These are phyloP conservation scores for Halichoerus grypus DNA, from an alignment of 2,113 vertebrate species.

Conservation along the genomic window DNA sequence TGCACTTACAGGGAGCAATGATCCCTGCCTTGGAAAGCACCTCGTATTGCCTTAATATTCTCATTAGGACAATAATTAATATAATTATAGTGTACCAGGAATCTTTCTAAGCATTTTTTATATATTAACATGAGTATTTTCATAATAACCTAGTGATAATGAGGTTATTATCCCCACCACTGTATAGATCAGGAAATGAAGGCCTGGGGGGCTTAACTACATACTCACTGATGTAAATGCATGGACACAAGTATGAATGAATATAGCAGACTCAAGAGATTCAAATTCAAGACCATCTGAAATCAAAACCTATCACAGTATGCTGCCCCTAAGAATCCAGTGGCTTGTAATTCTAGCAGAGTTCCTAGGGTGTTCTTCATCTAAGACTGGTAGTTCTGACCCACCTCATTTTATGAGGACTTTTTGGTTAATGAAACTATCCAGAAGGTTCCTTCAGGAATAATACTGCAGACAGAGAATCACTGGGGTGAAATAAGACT, in stretches of 20 bases:
- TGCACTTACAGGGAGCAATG: neutral
- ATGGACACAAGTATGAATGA: neutral
- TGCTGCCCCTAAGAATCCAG: neutral
- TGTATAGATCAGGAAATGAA: neutral
- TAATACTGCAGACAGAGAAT: neutral
- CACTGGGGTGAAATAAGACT: neutral
- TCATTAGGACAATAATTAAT: neutral
- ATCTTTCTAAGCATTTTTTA: neutral
- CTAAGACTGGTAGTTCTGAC: neutral
- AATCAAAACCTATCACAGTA: neutral
- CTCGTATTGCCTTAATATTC: fast-evolving
- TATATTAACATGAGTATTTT: neutral
- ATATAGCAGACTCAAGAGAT: neutral
- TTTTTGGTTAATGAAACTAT: neutral
- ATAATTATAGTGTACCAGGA: neutral
- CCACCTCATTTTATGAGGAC: neutral
- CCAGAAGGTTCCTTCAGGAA: neutral
- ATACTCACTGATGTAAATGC: neutral
- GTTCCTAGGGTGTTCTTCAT: neutral
- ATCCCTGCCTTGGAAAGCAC: neutral
- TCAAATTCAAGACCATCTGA: neutral
- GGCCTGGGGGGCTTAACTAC: neutral
- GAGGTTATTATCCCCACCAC: neutral
- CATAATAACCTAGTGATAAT: neutral
- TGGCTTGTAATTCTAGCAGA: neutral